A percentile compares a stretch with the other conserved stretches of the same genome.
These are phyloP conservation scores for Archilochus colubris DNA, from an alignment of 2,113 vertebrate species.

Conservation along the genomic window DNA sequence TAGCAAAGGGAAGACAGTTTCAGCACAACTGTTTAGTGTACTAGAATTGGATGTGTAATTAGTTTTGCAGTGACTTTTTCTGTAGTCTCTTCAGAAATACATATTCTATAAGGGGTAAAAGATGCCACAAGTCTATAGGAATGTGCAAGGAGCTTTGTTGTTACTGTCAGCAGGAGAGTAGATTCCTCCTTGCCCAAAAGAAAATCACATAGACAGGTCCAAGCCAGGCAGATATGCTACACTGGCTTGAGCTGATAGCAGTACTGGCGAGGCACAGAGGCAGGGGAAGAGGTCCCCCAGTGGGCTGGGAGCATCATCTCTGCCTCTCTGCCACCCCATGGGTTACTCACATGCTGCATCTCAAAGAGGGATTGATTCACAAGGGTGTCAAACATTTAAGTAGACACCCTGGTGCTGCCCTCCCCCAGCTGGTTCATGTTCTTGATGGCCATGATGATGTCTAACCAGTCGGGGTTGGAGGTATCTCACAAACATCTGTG, in stretches of 20 bases:
- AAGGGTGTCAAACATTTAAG: too few relatives aligned
- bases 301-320: too few relatives aligned
- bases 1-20: neutral
- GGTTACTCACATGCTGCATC: too few relatives aligned
- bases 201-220: neutral
- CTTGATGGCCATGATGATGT: too few relatives aligned
- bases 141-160: neutral
- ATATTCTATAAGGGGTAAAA: neutral
- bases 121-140: accelerated
- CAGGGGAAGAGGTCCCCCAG: too few relatives aligned
- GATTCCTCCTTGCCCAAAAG: neutral
- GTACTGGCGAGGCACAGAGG: neutral
- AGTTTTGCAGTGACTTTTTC: neutral
- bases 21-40: neutral
- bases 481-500: too few relatives aligned
- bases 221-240: neutral
- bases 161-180: neutral
- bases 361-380: too few relatives aligned
- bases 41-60: neutral
- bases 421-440: too few relatives aligned
- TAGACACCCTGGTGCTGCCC: too few relatives aligned
- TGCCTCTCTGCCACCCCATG: too few relatives aligned
- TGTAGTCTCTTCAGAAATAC: accelerated
- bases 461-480: too few relatives aligned
- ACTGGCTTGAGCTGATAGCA: neutral